Conservation (phyloP, 2,888 invertebrate genomes). For the Lasioglossum malachurum region DNA sequence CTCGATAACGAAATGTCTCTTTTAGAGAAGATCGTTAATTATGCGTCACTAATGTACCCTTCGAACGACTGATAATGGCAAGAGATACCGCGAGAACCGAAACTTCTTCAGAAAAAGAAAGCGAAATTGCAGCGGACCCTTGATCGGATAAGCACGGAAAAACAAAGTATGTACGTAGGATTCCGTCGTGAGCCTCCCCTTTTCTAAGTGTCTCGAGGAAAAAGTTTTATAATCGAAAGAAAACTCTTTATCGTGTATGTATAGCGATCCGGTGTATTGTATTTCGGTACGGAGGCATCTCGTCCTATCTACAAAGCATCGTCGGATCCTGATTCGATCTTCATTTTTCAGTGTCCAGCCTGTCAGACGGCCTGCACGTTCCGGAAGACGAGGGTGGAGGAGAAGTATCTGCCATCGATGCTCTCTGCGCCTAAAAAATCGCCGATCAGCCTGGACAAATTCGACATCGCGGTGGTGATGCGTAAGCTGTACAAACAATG, state of each 20-base stretch:
- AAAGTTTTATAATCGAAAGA: too few species aligned
- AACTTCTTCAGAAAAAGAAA: neutral
- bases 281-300: neutral
- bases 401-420: conserved; percentile 80
- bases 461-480: conserved; percentile 81
- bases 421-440: conserved; percentile 80
- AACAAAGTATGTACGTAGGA: neutral
- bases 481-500: conserved; percentile 76
- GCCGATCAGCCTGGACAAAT: conserved; percentile 76
- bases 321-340: neutral
- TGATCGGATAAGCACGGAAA: neutral
- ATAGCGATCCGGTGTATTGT: too few species aligned
- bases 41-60: conserved; percentile 8
- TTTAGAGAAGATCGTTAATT: conserved; percentile 34
- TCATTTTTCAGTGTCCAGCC: conserved; percentile 78
- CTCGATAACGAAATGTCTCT: conserved; percentile 14
- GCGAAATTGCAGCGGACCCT: neutral
- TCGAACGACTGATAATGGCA: neutral
- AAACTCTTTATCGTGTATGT: too few species aligned
- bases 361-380: conserved; percentile 80
- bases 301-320: neutral
- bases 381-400: conserved; percentile 76
- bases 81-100: conserved; percentile 13
- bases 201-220: neutral
- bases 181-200: neutral